Base-by-base conservation (phyloP, 2,888 invertebrate species). In the Desoria tigrina region DNA sequence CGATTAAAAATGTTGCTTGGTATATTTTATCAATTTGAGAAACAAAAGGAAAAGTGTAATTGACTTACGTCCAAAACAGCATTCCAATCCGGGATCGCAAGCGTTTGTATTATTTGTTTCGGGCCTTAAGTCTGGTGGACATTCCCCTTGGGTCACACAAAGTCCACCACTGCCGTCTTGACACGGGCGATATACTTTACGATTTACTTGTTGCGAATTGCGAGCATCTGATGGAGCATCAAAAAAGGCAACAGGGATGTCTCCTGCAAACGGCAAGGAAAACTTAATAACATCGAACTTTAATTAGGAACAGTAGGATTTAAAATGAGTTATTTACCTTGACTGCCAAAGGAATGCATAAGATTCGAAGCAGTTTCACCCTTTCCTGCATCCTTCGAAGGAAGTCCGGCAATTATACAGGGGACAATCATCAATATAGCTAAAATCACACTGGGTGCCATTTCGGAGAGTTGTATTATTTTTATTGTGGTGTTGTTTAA, bases 121-220 rank as follows among this genome's bases (percentile, higher is more conserved):
- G 1, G 69, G 66, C 42, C 63, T 72, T n/a, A 66, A 39, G 11
- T 72, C 53, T 7, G 51, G 23, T 24, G 73, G 71, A 58, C 75
- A 75, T 42, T 66, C 42, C 26, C 73, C 72, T 26, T 24, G 16
- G 9, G 45, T 27, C n/a, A 75, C 71, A 57, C 75, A 75, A 54
- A 75, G 57, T 9, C 75, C 75, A 24, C 75, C 75, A 63, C 72
- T 72, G 23, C 73, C 75, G 60, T 75, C 75, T 56, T 71, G 61
- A 49, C 74, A 75, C 9, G 68, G 60, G 2, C 66, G 64, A 45
- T 71, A 72, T 11, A 39, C 32, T 3, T 58, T 57, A 9, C 51
- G 49, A 50, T 32, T 45, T 9, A 39, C 32, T 37, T 27, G 2
- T 6, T 14, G 9, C 24, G 9, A 6, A 51, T 51, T 51, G 16